A percentile compares a stretch with the other conserved stretches of the same genome.
These are phyloP conservation scores for Stegastes partitus DNA, from an alignment of 2,113 vertebrate species.

Conservation along the genomic window DNA sequence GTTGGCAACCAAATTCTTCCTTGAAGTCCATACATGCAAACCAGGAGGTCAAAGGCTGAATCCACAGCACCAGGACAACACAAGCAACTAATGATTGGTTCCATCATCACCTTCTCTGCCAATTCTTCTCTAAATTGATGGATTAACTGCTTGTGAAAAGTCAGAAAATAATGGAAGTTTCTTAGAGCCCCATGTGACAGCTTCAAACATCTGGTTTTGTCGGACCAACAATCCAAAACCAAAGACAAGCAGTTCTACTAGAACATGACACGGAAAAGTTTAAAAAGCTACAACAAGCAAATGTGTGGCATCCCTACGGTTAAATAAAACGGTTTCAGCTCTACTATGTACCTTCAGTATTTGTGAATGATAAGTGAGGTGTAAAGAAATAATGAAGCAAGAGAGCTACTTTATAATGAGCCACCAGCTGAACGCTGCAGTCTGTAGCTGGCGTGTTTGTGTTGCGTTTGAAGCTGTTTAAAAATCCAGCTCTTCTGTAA, in stretches of 20 bases:
- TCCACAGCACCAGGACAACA: no score
- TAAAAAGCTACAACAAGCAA: not conserved
- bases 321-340: not conserved
- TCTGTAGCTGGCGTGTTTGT: not conserved
- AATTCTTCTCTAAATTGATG: no score
- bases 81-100: no score
- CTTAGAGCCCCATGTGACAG: no score
- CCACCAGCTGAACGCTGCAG: constrained; percentile 18
- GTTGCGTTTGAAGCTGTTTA: constrained; percentile 17
- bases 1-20: not conserved
- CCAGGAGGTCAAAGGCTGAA: constrained; percentile 1
- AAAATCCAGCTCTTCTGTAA: constrained; percentile 8
- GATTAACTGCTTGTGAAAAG: no score
- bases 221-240: no score
- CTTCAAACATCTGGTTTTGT: no score
- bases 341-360: not conserved
- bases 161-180: no score
- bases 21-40: not conserved
- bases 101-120: no score
- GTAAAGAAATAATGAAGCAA: constrained; percentile 22
- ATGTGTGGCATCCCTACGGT: not conserved
- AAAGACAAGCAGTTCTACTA: no score
- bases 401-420: not conserved
- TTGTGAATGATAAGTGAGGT: constrained; percentile 13
- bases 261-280: no score